Conservation (phyloP, 2,888 invertebrate species). For the Drosophila setosimentum region DNA sequence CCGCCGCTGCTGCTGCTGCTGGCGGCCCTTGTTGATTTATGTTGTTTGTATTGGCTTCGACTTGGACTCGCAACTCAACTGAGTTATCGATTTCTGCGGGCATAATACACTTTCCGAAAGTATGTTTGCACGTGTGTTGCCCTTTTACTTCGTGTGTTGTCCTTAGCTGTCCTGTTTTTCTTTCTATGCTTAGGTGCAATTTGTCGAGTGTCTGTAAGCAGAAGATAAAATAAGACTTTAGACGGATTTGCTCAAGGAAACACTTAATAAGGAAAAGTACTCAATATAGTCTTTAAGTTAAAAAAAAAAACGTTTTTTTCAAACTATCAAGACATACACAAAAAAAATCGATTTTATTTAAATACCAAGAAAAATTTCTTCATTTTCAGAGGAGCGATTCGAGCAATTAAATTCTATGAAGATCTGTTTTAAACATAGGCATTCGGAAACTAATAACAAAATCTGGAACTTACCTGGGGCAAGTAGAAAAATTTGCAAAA, state of each 20-base stretch:
- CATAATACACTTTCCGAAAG: conserved; percentile 54
- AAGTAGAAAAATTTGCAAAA: conserved; percentile 1
- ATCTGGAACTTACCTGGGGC: neutral
- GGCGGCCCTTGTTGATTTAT: conserved; percentile 39
- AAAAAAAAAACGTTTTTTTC: neutral
- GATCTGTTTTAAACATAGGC: neutral
- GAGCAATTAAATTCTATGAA: neutral
- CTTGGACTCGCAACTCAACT: conserved; percentile 40
- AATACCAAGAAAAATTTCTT: neutral
- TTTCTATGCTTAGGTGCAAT: conserved; percentile 20
- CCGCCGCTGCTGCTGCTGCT: conserved; percentile 10
- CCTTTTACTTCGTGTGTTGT: conserved; percentile 14
- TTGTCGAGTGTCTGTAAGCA: conserved; percentile 59
- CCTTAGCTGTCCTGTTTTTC: conserved; percentile 31
- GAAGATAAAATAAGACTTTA: conserved; percentile 36
- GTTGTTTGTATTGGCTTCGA: conserved; percentile 43
- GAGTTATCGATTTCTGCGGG: conserved; percentile 52
- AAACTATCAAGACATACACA: neutral
- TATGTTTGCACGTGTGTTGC: conserved; percentile 8
- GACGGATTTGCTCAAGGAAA: conserved; percentile 1
- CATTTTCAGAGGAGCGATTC: neutral
- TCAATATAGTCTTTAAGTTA: neutral
- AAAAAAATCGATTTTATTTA: neutral
- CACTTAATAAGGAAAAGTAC: neutral
- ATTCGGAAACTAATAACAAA: neutral